Conservation (phyloP, 2,888 invertebrate species). For the Hoplodrina ambigua region DNA sequence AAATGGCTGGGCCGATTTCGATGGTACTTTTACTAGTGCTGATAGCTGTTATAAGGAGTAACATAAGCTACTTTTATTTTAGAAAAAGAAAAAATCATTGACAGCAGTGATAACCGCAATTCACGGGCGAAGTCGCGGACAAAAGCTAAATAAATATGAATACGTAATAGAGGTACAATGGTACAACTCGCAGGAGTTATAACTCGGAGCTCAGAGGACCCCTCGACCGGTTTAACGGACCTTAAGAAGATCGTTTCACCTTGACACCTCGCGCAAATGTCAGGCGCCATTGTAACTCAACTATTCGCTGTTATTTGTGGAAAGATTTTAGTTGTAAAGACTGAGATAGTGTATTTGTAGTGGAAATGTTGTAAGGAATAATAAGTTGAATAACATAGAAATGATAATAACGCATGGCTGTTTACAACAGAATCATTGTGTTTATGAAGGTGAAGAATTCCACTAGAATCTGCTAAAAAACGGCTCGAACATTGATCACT, state of each 20-base stretch:
- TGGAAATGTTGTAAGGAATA: neutral
- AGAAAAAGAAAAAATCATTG: no score
- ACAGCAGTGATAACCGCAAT: no score
- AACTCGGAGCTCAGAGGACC: slow-evolving; percentile 42
- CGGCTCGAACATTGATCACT: no score
- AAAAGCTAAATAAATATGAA: slow-evolving; percentile 4
- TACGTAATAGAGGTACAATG: neutral
- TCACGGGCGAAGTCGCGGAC: no score
- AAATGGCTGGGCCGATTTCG: no score
- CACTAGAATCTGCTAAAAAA: no score
- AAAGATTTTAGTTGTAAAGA: neutral
- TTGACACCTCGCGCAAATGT: slow-evolving; percentile 76
- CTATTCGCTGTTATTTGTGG: slow-evolving; percentile 12
- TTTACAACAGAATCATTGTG: neutral
- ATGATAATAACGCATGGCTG: neutral
- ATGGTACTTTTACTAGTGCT: no score
- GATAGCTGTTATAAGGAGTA: no score
- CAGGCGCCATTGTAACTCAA: slow-evolving; percentile 60
- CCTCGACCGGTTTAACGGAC: slow-evolving; percentile 72
- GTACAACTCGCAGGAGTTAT: slow-evolving; percentile 12
- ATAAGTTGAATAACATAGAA: neutral
- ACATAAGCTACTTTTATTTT: no score
- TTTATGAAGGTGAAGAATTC: no score
- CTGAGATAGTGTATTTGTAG: neutral
- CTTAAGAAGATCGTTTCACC: slow-evolving; percentile 71